Conservation (phyloP, 2,797 vertebrate genomes). For the Halcyon badia region DNA sequence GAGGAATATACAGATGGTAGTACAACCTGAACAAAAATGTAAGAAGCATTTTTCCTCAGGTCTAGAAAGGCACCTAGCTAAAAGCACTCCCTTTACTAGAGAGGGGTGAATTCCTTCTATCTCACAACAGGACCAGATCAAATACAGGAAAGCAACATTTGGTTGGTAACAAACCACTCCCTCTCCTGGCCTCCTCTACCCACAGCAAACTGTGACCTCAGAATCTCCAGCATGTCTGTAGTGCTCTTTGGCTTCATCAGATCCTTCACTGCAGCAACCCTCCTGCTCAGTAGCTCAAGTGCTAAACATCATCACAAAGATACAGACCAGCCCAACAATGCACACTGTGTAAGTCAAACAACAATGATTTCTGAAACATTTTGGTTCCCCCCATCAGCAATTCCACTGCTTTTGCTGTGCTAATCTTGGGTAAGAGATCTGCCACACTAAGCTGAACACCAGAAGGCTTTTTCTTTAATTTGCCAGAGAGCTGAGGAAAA, state of each 20-base stretch:
- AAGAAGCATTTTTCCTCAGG: neutral
- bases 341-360: neutral
- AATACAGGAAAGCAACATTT: neutral
- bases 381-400: neutral
- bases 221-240: neutral
- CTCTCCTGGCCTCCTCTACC: neutral
- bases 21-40: neutral
- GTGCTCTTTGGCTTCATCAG: neutral
- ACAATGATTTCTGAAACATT: neutral
- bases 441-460: neutral
- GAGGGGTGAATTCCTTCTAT: neutral
- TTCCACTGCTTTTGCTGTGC: neutral
- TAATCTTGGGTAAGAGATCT: neutral
- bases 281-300: neutral
- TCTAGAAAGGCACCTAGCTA: neutral
- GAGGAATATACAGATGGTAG: neutral
- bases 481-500: neutral
- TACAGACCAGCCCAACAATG: rapidly evolving
- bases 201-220: neutral
- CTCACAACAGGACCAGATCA: neutral
- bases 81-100: neutral
- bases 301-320: neutral
- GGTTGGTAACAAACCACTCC: neutral
- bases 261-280: neutral
- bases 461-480: neutral